Conservation (phyloP, 2,113 vertebrate species). For the Porphyrio hochstetteri region DNA sequence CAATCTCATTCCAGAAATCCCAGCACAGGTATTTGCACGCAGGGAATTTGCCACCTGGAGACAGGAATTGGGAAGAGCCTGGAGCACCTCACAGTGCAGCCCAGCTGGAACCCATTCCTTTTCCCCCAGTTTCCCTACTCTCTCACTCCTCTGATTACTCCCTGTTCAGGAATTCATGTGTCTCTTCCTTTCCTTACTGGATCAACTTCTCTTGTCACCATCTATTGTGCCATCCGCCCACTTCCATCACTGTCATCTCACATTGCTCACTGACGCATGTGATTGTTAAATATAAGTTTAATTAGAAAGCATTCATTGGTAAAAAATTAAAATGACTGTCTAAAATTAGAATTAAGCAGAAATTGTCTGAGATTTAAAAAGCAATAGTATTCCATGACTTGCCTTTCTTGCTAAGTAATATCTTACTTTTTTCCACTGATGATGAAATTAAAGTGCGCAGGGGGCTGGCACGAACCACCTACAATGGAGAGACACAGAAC, state of each 20-base stretch:
- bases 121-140: neutral
- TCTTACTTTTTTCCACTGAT: conserved; percentile 4
- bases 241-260: conserved; percentile 49
- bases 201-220: conserved; percentile 6
- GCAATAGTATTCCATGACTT: neutral
- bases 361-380: conserved; percentile 51
- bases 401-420: conserved; percentile 36
- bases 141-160: neutral
- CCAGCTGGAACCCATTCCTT: neutral
- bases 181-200: neutral
- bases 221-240: conserved; percentile 36
- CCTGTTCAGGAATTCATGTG: neutral
- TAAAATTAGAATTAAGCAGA: conserved; percentile 51
- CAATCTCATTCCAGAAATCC: neutral
- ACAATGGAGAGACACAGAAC: neutral
- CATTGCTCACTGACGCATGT: conserved; percentile 36
- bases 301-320: conserved; percentile 52
- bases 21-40: neutral
- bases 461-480: neutral
- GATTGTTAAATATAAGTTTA: conserved; percentile 49
- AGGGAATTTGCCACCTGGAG: neutral
- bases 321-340: conserved; percentile 49
- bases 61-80: neutral
- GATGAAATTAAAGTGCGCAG: conserved; percentile 10
- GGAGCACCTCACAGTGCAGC: neutral